These are phyloP conservation scores for Coluber constrictor DNA, from an alignment of 2,797 vertebrate species.

Conservation along the genomic window DNA sequence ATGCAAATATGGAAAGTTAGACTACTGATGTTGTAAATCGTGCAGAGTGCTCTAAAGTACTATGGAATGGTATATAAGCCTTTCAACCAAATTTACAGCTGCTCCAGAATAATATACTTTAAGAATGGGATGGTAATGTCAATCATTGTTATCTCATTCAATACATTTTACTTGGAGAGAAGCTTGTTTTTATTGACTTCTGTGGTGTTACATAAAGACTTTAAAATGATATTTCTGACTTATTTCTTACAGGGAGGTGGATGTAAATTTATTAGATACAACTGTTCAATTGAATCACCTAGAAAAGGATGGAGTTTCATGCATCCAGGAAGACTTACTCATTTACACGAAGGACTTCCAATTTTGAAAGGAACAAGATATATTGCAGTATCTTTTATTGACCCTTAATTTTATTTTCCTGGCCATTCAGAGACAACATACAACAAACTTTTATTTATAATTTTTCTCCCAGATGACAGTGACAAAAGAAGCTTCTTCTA, in stretches of 20 bases:
- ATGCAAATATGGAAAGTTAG: neutral
- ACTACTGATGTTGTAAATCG: neutral
- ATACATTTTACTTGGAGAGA: neutral
- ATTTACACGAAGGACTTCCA: constrained; percentile 95
- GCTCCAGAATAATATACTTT: neutral
- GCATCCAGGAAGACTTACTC: constrained; percentile 95
- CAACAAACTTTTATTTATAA: constrained; percentile 67
- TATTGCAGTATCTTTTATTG: constrained; percentile 96
- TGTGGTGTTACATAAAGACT: neutral
- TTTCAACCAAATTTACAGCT: neutral
- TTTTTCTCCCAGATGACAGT: constrained; percentile 61
- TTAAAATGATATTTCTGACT: constrained; percentile 31
- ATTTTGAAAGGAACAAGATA: constrained; percentile 93
- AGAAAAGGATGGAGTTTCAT: constrained; percentile 98
- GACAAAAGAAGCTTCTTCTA: constrained; percentile 57
- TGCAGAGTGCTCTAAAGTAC: neutral
- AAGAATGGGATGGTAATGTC: neutral
- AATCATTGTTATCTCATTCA: neutral
- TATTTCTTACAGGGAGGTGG: constrained; percentile 84
- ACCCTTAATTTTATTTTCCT: constrained; percentile 77
- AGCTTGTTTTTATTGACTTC: neutral
- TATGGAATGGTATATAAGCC: neutral
- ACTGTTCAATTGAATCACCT: constrained; percentile 91
- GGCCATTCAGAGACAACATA: constrained; percentile 31
- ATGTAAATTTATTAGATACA: constrained; percentile 94